These are phyloP conservation scores for Elanoides forficatus DNA, from an alignment of 2,113 vertebrate genomes.

Conservation along the genomic window DNA sequence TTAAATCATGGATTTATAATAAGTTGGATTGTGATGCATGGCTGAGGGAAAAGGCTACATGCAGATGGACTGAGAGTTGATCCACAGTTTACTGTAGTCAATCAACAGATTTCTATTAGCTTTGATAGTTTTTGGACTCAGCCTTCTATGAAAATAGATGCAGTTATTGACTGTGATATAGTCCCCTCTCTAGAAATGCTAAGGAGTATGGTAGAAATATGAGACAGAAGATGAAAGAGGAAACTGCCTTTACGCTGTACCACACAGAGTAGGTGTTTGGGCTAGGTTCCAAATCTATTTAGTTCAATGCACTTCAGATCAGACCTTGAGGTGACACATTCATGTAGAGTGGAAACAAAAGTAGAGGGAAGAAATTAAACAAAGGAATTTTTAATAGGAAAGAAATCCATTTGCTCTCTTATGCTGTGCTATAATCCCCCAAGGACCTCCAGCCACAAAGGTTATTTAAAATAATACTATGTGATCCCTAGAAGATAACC, in stretches of 20 bases:
- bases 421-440: background rate
- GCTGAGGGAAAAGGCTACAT: background rate
- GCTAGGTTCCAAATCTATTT: constrained; percentile 10
- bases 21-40: background rate
- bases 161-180: background rate
- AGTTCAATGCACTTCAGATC: constrained; percentile 28
- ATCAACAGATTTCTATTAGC: background rate
- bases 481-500: background rate
- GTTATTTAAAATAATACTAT: background rate
- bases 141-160: constrained; percentile 9
- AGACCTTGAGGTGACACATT: constrained; percentile 24
- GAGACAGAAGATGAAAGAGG: constrained; percentile 24
- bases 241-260: background rate
- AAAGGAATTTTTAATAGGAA: constrained; percentile 2
- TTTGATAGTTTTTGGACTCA: background rate
- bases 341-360: background rate
- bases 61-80: background rate
- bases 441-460: background rate
- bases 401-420: background rate
- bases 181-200: background rate
- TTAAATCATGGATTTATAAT: background rate
- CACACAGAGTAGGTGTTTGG: constrained; percentile 44
- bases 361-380: background rate
- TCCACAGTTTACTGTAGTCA: background rate
- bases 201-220: background rate